These are phyloP conservation scores for Malurus elegans DNA, from an alignment of 2,113 vertebrate genomes.

Conservation along the genomic window DNA sequence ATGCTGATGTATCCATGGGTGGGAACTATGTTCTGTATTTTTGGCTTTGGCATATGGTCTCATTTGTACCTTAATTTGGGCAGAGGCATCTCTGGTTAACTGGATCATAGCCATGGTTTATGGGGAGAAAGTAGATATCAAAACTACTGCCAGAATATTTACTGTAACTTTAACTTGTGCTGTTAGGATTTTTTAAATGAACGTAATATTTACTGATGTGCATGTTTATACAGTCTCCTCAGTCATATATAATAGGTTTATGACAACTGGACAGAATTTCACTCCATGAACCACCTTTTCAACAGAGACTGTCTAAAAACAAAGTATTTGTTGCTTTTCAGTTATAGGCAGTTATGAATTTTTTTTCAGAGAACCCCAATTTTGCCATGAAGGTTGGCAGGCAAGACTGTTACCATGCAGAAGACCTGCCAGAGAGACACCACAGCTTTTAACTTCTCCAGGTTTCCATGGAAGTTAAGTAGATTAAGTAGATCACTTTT, in stretches of 20 bases:
- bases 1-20: neutral
- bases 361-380: neutral
- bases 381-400: neutral
- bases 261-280: neutral
- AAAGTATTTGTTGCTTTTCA: neutral
- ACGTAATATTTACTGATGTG: neutral
- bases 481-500: neutral
- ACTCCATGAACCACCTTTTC: neutral
- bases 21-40: neutral
- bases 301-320: neutral
- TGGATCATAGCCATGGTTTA: neutral
- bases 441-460: neutral
- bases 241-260: neutral
- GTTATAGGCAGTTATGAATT: neutral
- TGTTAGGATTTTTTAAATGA: neutral
- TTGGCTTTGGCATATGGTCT: rapidly evolving
- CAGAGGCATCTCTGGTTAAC: neutral
- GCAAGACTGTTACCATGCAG: neutral
- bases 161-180: neutral
- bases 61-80: neutral
- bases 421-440: neutral
- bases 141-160: neutral
- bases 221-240: neutral
- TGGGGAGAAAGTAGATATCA: neutral
- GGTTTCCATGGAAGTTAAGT: neutral